Percentiles rank a stretch among this genome's conserved stretches.
Conservation (phyloP, 1,140 invertebrate genomes). For the Ceratitis capitata region DNA sequence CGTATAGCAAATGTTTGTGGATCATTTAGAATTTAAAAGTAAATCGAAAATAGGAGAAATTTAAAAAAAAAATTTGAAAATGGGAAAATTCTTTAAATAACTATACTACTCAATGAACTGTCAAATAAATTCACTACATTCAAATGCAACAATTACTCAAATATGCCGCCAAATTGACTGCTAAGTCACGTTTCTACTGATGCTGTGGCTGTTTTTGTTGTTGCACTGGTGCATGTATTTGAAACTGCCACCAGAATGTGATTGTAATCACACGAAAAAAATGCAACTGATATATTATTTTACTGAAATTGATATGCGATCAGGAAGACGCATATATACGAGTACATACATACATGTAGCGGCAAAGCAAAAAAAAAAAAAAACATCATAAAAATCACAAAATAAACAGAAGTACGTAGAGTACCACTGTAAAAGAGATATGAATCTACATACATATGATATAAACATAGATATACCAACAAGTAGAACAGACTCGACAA, state of each 20-base stretch:
- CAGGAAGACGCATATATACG: too few species aligned
- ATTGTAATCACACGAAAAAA: not conserved
- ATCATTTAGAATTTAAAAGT: too few species aligned
- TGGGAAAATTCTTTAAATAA: too few species aligned
- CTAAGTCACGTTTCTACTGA: not conserved
- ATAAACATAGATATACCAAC: not conserved
- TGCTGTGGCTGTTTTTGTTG: not conserved
- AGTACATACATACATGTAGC: too few species aligned
- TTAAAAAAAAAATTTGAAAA: too few species aligned
- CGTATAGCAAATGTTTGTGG: too few species aligned
- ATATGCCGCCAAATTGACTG: not conserved
- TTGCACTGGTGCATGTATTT: not conserved
- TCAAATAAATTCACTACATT: not conserved
- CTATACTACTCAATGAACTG: too few species aligned
- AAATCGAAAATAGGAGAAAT: too few species aligned
- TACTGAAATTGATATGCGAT: slow-evolving; percentile 2
- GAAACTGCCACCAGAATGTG: not conserved
- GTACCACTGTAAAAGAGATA: slow-evolving; percentile 11
- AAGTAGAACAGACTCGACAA: not conserved
- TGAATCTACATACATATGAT: not conserved
- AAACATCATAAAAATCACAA: not conserved
- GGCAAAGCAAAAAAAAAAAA: not conserved
- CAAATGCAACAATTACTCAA: not conserved
- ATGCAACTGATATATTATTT: slow-evolving; percentile 27
- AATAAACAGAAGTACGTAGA: too few species aligned